A percentile compares a stretch with the other conserved stretches of the same genome.
These are phyloP conservation scores for Exephanes ischioxanthus DNA, from an alignment of 2,888 invertebrate genomes.

Conservation along the genomic window DNA sequence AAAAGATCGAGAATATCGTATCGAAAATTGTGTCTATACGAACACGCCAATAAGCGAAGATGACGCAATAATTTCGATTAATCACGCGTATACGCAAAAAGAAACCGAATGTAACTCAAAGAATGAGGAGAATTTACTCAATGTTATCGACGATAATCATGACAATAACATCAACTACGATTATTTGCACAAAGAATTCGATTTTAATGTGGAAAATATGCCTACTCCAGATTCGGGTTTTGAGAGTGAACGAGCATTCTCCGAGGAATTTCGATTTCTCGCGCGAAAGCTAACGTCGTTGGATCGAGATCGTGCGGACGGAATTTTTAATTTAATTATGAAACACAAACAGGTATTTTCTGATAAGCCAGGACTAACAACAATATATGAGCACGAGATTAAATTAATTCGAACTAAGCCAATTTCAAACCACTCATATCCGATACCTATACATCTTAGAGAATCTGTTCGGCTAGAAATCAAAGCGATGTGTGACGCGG, in stretches of 20 bases:
- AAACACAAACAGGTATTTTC: slow-evolving; percentile 22
- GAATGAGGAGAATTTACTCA: no score
- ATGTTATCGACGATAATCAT: neutral
- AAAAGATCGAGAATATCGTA: neutral
- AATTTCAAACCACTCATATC: slow-evolving; percentile 33
- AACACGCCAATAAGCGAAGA: no score
- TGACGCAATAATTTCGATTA: no score
- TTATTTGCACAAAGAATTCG: slow-evolving; percentile 75
- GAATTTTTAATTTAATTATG: neutral
- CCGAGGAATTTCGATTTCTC: neutral
- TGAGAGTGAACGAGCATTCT: slow-evolving; percentile 67
- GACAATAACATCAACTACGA: slow-evolving; percentile 69
- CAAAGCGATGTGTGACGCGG: slow-evolving; percentile 17
- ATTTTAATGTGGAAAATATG: neutral
- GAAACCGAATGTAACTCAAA: no score
- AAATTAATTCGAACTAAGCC: slow-evolving; percentile 22
- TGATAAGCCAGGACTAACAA: slow-evolving; percentile 12
- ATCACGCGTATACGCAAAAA: no score
- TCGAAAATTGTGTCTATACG: neutral
- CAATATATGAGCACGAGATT: slow-evolving; percentile 28
- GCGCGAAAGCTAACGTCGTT: slow-evolving; percentile 34
- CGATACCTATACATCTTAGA: slow-evolving; percentile 30
- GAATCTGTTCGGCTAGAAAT: slow-evolving; percentile 20
- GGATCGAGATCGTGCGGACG: neutral
- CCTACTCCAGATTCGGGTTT: slow-evolving; percentile 65